Conservation (phyloP, 2,797 vertebrate species). For the Kryptopterus vitreolus region DNA sequence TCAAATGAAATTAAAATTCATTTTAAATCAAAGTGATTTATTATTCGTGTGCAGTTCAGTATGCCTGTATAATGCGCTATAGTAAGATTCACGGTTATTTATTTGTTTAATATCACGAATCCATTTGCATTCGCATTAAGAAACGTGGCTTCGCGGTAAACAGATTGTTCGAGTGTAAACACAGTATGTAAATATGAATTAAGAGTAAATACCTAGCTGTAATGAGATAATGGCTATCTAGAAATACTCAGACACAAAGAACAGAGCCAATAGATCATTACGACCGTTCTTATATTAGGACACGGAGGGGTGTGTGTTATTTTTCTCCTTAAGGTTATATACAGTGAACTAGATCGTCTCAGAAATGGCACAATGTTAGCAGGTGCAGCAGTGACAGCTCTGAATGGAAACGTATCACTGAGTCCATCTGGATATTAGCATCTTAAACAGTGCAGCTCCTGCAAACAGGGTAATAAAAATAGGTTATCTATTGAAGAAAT, state of each 20-base stretch:
- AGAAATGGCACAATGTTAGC: slow-evolving; percentile 19
- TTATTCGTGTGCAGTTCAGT: too few relatives aligned
- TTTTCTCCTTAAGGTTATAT: not conserved
- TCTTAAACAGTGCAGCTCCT: slow-evolving; percentile 13
- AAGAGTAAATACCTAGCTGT: not conserved
- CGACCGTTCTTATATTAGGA: not conserved
- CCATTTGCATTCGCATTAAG: not conserved
- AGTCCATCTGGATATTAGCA: slow-evolving; percentile 36
- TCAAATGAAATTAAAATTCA: too few relatives aligned
- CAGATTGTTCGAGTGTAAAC: not conserved
- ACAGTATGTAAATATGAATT: not conserved
- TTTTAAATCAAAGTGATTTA: too few relatives aligned
- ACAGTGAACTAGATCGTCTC: not conserved
- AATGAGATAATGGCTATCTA: not conserved
- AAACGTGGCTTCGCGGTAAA: not conserved
- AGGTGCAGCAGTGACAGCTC: slow-evolving; percentile 28
- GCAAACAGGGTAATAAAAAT: slow-evolving; percentile 40
- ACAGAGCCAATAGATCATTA: not conserved
- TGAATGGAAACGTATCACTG: slow-evolving; percentile 20
- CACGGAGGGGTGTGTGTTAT: too few relatives aligned
- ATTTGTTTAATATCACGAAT: too few relatives aligned
- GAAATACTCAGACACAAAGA: not conserved
- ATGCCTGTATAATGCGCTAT: too few relatives aligned
- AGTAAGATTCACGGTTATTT: too few relatives aligned
- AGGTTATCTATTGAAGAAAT: slow-evolving; percentile 42